Conservation (phyloP, 92 coral and sea anemone species). For the Porites evermanni region DNA sequence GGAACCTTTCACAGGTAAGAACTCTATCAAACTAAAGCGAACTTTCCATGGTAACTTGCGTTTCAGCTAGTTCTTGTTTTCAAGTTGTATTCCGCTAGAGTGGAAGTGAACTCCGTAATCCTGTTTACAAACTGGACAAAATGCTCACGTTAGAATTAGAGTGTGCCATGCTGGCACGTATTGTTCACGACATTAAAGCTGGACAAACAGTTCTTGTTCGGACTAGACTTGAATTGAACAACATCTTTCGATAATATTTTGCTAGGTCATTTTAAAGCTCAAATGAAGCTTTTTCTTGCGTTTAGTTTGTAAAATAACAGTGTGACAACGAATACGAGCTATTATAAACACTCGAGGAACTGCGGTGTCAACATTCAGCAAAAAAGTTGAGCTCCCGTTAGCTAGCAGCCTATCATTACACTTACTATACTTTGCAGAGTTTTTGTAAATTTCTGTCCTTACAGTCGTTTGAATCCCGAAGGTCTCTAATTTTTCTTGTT, state of each 20-base stretch:
- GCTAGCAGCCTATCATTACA: too few species aligned
- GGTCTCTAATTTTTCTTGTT: neutral
- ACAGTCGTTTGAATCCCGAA: neutral
- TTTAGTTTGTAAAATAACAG: neutral
- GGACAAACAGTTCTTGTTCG: neutral
- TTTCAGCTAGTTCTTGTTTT: neutral
- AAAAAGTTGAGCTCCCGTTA: neutral
- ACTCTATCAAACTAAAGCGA: neutral
- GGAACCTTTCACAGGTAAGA: constrained; percentile 11
- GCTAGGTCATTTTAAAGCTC: neutral
- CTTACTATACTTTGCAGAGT: too few species aligned
- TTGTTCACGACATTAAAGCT: neutral
- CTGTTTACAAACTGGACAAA: neutral
- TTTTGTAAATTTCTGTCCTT: too few species aligned
- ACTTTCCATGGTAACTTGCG: too few species aligned
- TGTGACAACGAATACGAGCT: neutral
- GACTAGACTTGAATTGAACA: neutral
- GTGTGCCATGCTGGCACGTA: neutral
- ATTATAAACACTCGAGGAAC: neutral
- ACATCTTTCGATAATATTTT: neutral
- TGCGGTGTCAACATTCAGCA: neutral
- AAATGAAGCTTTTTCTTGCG: neutral
- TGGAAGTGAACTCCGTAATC: constrained; percentile 1
- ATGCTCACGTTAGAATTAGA: constrained; percentile 14
- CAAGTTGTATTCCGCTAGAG: neutral